phyloP scores from a whole-genome alignment of 2,888 invertebrate genomes.

The Gortyna flavago region DNA sequence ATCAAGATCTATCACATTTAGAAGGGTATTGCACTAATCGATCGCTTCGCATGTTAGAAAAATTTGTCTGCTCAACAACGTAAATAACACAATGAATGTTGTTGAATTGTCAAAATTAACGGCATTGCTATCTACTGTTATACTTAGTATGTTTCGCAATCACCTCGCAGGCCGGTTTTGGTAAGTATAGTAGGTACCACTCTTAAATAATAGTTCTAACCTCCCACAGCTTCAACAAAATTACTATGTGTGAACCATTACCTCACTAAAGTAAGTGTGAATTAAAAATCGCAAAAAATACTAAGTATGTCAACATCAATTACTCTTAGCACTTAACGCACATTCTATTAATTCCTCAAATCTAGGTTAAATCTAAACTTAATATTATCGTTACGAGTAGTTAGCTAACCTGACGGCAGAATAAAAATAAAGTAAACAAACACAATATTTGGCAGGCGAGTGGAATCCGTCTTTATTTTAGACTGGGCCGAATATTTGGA shows the following conservation, averaged over 20 bases:
- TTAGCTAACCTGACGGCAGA: constrained; percentile 40
- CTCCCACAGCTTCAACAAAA: constrained; percentile 2
- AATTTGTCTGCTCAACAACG: neutral
- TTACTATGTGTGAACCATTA: constrained; percentile 26
- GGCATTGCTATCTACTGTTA: neutral
- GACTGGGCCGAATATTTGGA: constrained; percentile 68
- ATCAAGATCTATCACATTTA: neutral
- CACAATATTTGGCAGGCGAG: constrained; percentile 71
- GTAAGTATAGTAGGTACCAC: neutral
- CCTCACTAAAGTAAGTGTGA: constrained; percentile 23
- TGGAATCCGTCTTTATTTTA: constrained; percentile 77
- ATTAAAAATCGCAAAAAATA: constrained; percentile 50
- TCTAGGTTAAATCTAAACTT: constrained; percentile 57
- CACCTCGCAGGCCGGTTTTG: neutral
- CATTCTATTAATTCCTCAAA: constrained; percentile 47
- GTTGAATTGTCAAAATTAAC: neutral
- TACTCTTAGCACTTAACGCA: constrained; percentile 34
- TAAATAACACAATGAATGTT: neutral
- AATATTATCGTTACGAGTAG: constrained; percentile 47
- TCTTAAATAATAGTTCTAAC: neutral
- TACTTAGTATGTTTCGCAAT: neutral
- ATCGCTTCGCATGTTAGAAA: neutral
- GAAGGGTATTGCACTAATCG: neutral
- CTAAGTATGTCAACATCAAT: constrained; percentile 46
- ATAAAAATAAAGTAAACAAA: constrained; percentile 71